Evolutionary conservation across 2,888 invertebrate genomes (phyloP).

Genomic region (Gastrophysa polygoni): DNA sequence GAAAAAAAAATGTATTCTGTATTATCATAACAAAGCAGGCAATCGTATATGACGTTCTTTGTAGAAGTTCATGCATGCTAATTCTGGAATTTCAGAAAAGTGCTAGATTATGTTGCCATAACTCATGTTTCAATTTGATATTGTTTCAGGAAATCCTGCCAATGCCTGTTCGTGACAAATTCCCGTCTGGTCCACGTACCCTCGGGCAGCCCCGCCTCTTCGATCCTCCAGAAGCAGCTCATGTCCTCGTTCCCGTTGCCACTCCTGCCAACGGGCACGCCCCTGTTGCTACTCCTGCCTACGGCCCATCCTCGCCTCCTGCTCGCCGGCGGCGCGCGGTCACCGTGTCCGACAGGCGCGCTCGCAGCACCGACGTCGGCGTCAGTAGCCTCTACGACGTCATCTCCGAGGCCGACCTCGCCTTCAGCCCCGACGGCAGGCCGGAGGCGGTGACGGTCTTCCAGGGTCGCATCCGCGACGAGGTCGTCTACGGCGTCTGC

Average conservation of each 20-base stretch:
- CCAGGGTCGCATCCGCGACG: constrained; percentile 85
- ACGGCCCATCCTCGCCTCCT: background rate
- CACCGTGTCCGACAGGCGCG: constrained; percentile 68
- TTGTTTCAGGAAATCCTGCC: constrained; percentile 51
- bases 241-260: background rate
- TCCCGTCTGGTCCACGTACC: constrained; percentile 75
- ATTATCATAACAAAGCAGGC: too few species aligned
- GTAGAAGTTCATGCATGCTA: too few species aligned
- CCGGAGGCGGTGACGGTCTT: constrained; percentile 86
- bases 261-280: background rate
- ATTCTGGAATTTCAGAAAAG: too few species aligned
- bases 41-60: too few species aligned
- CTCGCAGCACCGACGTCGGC: constrained; percentile 84
- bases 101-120: too few species aligned
- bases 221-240: background rate
- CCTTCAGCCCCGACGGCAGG: constrained; percentile 82
- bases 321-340: constrained; percentile 70
- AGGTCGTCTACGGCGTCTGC: constrained; percentile 90
- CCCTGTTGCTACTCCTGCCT: too few species aligned
- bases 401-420: constrained; percentile 89
- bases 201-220: background rate
- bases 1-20: too few species aligned
- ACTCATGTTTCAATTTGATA: too few species aligned
- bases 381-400: constrained; percentile 88
- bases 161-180: constrained; percentile 65